These are phyloP conservation scores for Lophius americanus DNA, from an alignment of 2,797 vertebrate species.

Conservation along the genomic window DNA sequence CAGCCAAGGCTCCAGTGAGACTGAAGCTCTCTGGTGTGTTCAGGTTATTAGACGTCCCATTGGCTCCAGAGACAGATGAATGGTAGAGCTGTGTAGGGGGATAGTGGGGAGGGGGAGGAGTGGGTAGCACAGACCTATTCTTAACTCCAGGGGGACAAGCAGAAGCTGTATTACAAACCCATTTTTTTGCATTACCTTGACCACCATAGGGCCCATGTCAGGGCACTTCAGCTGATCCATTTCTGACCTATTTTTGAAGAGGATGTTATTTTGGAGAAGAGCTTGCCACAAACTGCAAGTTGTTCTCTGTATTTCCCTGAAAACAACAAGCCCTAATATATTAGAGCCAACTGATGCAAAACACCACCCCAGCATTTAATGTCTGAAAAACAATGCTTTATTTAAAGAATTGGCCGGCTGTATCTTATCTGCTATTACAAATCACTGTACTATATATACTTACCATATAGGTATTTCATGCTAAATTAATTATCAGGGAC, in stretches of 20 bases:
- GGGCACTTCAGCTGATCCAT: slow-evolving; percentile 30
- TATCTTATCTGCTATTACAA: too few relatives aligned
- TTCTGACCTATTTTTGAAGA: slow-evolving; percentile 23
- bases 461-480: too few relatives aligned
- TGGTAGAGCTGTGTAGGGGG: slow-evolving; percentile 9
- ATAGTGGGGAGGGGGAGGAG: not conserved
- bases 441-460: too few relatives aligned
- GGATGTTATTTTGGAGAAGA: slow-evolving; percentile 10
- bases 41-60: slow-evolving; percentile 39
- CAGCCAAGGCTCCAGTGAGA: slow-evolving; percentile 9
- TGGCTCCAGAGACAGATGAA: slow-evolving; percentile 43
- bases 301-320: not conserved
- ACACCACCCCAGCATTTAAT: not conserved
- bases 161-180: slow-evolving; percentile 39
- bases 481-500: too few relatives aligned
- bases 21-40: slow-evolving; percentile 11
- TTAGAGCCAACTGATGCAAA: not conserved
- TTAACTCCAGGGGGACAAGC: slow-evolving; percentile 42
- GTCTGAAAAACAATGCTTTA: too few relatives aligned
- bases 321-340: not conserved
- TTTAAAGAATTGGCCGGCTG: too few relatives aligned
- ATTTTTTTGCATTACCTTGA: slow-evolving; percentile 59
- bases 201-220: slow-evolving; percentile 41
- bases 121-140: slow-evolving; percentile 32
- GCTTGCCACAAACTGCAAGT: not conserved